A percentile compares a stretch with the other conserved stretches of the same genome.
These are phyloP conservation scores for Threskiornis aethiopicus DNA, from an alignment of 2,797 vertebrate genomes.

Conservation along the genomic window DNA sequence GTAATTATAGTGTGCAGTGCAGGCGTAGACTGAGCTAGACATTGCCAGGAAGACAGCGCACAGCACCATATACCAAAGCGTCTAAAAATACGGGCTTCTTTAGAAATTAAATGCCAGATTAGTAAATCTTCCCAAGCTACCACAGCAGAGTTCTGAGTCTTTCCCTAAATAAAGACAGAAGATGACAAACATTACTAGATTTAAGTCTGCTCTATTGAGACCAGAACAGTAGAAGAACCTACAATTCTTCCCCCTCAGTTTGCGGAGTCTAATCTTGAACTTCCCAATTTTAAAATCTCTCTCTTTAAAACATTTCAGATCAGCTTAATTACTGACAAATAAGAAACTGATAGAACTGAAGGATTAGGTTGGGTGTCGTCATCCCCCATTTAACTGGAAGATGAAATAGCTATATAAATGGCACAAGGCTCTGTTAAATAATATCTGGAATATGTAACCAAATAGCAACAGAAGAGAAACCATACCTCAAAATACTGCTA, in stretches of 20 bases:
- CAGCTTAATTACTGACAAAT: neutral
- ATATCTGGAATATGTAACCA: neutral
- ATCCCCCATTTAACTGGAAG: neutral
- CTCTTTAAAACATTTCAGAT: neutral
- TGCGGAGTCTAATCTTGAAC: neutral
- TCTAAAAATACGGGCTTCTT: neutral
- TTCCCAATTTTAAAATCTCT: neutral
- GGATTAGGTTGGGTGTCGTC: neutral
- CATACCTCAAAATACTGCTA: neutral
- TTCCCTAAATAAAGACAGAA: neutral
- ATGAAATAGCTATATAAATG: neutral
- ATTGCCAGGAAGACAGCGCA: neutral
- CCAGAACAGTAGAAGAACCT: neutral
- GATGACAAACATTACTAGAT: neutral
- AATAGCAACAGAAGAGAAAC: neutral
- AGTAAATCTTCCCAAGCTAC: neutral
- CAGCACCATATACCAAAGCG: neutral
- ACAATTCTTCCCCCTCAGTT: neutral
- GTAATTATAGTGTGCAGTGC: rapidly evolving
- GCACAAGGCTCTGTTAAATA: neutral
- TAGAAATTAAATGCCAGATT: neutral
- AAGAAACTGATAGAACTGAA: neutral
- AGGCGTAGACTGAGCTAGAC: neutral
- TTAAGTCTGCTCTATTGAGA: neutral
- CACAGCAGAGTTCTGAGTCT: neutral